Conservation (phyloP, 1,140 invertebrate species). For the Chionoecetes opilio region DNA sequence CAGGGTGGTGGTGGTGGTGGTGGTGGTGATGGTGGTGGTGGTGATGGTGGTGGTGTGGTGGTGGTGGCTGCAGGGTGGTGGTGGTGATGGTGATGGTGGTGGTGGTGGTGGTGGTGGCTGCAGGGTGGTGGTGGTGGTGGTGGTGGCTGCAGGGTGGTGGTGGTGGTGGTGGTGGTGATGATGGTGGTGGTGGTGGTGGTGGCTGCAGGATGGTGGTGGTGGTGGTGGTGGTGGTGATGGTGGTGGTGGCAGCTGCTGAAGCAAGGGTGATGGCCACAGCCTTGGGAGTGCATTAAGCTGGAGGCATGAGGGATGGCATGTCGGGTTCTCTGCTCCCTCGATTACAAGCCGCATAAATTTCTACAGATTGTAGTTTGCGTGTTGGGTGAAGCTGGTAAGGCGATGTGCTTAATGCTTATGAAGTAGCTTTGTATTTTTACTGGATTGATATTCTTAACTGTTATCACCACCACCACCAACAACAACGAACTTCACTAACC, state of each 20-base stretch:
- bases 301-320: conserved; percentile 32
- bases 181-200: background rate
- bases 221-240: too few relatives aligned
- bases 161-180: background rate
- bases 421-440: too few relatives aligned
- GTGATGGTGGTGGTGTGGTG: background rate
- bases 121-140: background rate
- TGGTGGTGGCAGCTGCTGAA: background rate
- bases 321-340: background rate
- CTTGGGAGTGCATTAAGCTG: conserved; percentile 9
- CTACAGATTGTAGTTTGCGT: too few relatives aligned
- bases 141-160: background rate
- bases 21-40: background rate
- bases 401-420: too few relatives aligned
- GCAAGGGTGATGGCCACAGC: background rate
- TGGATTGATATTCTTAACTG: background rate
- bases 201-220: background rate
- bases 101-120: background rate
- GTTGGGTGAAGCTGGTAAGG: too few relatives aligned
- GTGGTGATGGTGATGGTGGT: background rate
- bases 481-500: too few relatives aligned
- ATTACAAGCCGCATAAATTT: too few relatives aligned
- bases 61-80: too few relatives aligned
- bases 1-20: background rate
- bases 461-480: too few relatives aligned